Percentiles rank a stretch among this genome's conserved stretches.
These are phyloP conservation scores for Taenaris catops DNA, from an alignment of 2,888 invertebrate species.

Conservation along the genomic window DNA sequence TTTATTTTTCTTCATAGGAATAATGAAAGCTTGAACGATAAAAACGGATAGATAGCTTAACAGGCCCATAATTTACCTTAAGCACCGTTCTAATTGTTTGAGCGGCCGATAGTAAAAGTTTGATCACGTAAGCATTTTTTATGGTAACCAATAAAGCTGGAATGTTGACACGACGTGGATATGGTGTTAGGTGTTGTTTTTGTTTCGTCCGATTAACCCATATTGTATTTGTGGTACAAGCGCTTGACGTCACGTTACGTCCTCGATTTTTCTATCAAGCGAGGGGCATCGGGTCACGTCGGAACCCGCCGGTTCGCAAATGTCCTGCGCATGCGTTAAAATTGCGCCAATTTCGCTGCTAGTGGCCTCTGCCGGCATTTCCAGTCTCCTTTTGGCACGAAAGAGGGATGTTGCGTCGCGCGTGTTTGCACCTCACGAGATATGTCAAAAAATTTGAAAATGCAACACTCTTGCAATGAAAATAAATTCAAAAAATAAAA, in stretches of 20 bases:
- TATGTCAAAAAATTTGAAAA: slow-evolving; percentile 62
- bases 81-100: slow-evolving; percentile 11
- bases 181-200: slow-evolving; percentile 53
- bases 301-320: slow-evolving; percentile 60
- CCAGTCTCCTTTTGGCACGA: slow-evolving; percentile 54
- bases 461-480: slow-evolving; percentile 57
- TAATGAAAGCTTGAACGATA: slow-evolving; percentile 35
- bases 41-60: slow-evolving; percentile 16
- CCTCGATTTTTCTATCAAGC: slow-evolving; percentile 75
- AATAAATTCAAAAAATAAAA: slow-evolving; percentile 24
- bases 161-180: slow-evolving; percentile 14
- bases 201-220: slow-evolving; percentile 67
- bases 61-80: slow-evolving; percentile 12
- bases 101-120: slow-evolving; percentile 5
- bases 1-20: slow-evolving; percentile 42
- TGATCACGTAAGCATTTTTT: slow-evolving; percentile 2
- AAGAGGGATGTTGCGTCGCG: slow-evolving; percentile 65
- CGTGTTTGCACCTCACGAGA: slow-evolving; percentile 43
- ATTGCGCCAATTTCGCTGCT: slow-evolving; percentile 74
- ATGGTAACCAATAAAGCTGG: slow-evolving; percentile 1
- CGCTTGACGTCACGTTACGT: slow-evolving; percentile 74
- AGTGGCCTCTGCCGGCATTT: slow-evolving; percentile 69
- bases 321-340: slow-evolving; percentile 66
- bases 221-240: slow-evolving; percentile 56
- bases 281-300: slow-evolving; percentile 65